Evolutionary conservation across 2,888 invertebrate genomes (phyloP).

Genomic region (Stratiomys singularior): DNA sequence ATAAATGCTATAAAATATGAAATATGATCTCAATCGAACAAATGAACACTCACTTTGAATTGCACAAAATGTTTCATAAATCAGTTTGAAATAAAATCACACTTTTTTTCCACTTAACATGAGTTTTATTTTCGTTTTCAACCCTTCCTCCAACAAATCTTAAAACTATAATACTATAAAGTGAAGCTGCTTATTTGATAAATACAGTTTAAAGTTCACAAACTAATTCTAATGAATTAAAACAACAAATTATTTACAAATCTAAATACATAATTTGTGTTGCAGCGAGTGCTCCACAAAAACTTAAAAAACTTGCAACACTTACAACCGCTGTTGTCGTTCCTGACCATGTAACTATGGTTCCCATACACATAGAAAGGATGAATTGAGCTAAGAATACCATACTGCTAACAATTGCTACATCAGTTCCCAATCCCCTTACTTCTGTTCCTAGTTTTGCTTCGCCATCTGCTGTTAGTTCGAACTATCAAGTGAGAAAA

Average conservation of each 20-base stretch:
- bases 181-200: not conserved
- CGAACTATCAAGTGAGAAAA: slow-evolving; percentile 74
- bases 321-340: slow-evolving; percentile 90
- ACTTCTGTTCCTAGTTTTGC: slow-evolving; percentile 71
- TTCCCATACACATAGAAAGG: slow-evolving; percentile 87
- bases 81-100: not conserved
- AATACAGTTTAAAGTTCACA: not conserved
- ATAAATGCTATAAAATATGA: no score
- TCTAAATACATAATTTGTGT: slow-evolving; percentile 91
- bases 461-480: slow-evolving; percentile 69
- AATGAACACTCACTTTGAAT: no score
- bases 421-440: slow-evolving; percentile 94
- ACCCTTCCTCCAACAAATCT: not conserved
- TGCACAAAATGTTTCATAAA: no score
- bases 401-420: slow-evolving; percentile 94
- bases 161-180: not conserved
- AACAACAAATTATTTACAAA: slow-evolving; percentile 68
- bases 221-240: not conserved
- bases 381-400: slow-evolving; percentile 95
- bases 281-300: slow-evolving; percentile 85
- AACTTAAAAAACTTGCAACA: slow-evolving; percentile 84
- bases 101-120: not conserved
- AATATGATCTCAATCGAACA: no score
- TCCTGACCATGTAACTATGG: slow-evolving; percentile 80
- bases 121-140: not conserved